Evolutionary conservation across 1,140 invertebrate species (phyloP), one percentile per base, ranked within the genome.

Genomic region (Littorina saxatilis): DNA sequence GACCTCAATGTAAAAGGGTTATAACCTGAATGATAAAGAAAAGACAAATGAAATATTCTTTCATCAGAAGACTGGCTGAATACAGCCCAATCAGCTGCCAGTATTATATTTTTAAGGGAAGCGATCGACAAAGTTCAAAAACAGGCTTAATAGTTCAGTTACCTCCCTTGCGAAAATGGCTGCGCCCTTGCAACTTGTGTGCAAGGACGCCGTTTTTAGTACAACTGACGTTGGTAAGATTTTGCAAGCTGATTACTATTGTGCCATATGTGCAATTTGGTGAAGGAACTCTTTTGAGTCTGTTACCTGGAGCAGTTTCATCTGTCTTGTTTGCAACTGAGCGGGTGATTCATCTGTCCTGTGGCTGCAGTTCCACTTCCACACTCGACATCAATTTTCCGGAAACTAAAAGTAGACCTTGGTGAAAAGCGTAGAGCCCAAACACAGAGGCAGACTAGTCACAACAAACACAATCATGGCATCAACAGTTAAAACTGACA

Each of bases 141-240:
- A 15, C 5, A 20, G 32, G 5, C 23, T 40, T 35, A 2, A 39
- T 23, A 39, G 15, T 17, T 20, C 32, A 68, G 15, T 68, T 20
- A 20, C 37, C 29, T 40, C 66, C 70, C 79, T 40, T 81, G 3
- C 17, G 3, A 81, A 73, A n/a, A 81, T 81, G 79, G 29, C 79
- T 58, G 79, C 79, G 79, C 70, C 79, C 79, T 58, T 73, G 52
- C 23, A 66, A 43, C 32, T n/a, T 37, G 37, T 81, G 47, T 37
- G 23, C 35, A 58, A 58, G 55, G 50, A 73, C 32, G 27, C 23
- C 23, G 7, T 47, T 7, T 27, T 23, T 23, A 11, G n/a, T 27
- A 27, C 9, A 58, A 58, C 17, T 23, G n/a, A 58, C 17, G 4
- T 58, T 58, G 4, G 4, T 4, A 4, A 23, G 15, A 58, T 23